Evolutionary conservation across 1,140 invertebrate species (phyloP), one percentile per base, ranked within the genome.

Genomic region (Drosophila kanapiae): DNA sequence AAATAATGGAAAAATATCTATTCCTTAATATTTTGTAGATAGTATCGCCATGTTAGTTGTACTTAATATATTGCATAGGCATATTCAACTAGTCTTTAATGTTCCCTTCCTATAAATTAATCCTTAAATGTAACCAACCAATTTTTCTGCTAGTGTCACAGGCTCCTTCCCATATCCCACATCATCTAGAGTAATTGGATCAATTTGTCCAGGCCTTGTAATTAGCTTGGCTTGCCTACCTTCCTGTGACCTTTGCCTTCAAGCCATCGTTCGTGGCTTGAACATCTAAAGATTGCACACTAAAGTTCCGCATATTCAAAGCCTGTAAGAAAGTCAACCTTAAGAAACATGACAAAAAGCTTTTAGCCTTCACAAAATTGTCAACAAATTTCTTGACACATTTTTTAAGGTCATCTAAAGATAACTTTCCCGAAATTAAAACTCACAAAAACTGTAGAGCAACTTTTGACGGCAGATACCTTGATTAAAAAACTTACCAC

Each of bases 171-270:
- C 48, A 37, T 37, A 23, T 35, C 31, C 33, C 53, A 47, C 49
- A 38, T 54, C 63, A 38, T 47, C 38, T 27, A 18, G 49, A 69
- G 33, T 68, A 70, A 70, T 70, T 70, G 68, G 63, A 70, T 70
- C 63, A 70, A 68, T 68, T 70, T 70, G 63, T 56, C 33, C 33
- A 4, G 57, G 35, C 63, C 56, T 37, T 47, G 40, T 68, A 68
- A 70, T 70, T 70, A 70, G 63, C 33, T 56, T 33, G 35, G 9
- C 38, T 37, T 38, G 16, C 63, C 42, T 18, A 13, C 35, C 63
- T 18, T n/a, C 62, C 49, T 35, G 23, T 27, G 40, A 38, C 38
- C 67, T 47, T 31, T 38, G 38, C 29, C 67, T 38, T 54, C 31
- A 18, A 42, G 27, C 33, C 16, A n/a, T n/a, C n/a, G n/a, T n/a